Percentiles rank a stretch among this genome's conserved stretches.
Conservation (phyloP, 2,797 vertebrate genomes). For the Hydrocynus forskahlii region DNA sequence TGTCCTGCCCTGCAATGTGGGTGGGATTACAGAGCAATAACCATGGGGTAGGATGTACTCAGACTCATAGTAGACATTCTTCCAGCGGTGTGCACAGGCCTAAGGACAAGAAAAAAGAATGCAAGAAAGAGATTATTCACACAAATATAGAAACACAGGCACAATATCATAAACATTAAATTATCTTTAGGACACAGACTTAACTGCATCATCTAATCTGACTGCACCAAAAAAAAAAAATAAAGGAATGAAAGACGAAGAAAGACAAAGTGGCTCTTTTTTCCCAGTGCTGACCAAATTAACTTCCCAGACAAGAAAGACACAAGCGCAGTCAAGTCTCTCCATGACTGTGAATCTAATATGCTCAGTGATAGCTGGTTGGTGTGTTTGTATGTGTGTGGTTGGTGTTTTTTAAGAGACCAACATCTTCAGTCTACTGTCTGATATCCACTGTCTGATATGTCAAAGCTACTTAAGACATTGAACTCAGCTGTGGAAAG, state of each 20-base stretch:
- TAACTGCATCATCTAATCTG: slow-evolving; percentile 13
- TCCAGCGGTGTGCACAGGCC: slow-evolving; percentile 99
- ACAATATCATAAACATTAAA: slow-evolving; percentile 1
- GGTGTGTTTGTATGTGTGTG: neutral
- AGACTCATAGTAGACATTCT: slow-evolving; percentile 92
- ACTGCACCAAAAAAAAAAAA: neutral
- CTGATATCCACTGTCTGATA: slow-evolving; percentile 27
- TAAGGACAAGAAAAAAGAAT: slow-evolving; percentile 60
- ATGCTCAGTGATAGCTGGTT: neutral
- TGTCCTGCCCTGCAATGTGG: slow-evolving; percentile 85
- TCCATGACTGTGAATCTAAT: slow-evolving; percentile 50
- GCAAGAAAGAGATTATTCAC: neutral
- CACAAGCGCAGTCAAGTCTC: slow-evolving; percentile 60
- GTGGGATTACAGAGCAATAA: slow-evolving; percentile 92
- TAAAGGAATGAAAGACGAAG: neutral
- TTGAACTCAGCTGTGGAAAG: slow-evolving; percentile 37
- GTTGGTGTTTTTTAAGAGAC: slow-evolving; percentile 19
- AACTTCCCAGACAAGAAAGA: slow-evolving; percentile 58
- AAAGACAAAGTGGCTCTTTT: slow-evolving; percentile 28
- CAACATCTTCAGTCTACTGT: slow-evolving; percentile 39
- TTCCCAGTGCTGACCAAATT: slow-evolving; percentile 66
- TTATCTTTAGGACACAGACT: slow-evolving; percentile 1
- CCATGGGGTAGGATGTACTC: slow-evolving; percentile 95
- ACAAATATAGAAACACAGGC: neutral
- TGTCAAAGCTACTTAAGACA: slow-evolving; percentile 35